phyloP scores from a whole-genome alignment of 2,888 invertebrate species.

The Rhagonycha fulva region DNA sequence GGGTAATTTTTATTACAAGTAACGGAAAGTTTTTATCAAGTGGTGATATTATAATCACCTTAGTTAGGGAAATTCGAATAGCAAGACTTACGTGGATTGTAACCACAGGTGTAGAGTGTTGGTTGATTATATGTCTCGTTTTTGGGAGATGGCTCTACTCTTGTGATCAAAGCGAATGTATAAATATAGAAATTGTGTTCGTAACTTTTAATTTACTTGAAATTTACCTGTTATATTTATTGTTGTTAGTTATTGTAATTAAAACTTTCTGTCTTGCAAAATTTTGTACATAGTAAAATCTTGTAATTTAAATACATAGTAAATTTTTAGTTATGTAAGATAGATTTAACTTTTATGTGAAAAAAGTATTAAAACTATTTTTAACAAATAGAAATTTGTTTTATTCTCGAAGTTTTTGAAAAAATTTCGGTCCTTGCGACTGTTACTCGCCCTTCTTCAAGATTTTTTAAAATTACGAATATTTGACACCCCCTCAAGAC shows the following conservation, averaged over 20 bases:
- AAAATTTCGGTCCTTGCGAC: too few relatives aligned
- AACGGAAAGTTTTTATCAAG: slow-evolving; percentile 30
- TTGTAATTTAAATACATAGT: not conserved
- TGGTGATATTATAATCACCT: slow-evolving; percentile 35
- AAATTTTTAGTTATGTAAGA: not conserved
- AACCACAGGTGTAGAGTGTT: not conserved
- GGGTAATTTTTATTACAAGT: slow-evolving; percentile 31
- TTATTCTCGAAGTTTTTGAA: not conserved
- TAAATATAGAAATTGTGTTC: slow-evolving; percentile 33
- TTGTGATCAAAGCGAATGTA: not conserved
- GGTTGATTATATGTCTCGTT: not conserved
- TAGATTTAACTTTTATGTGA: slow-evolving; percentile 2
- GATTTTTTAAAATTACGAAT: too few relatives aligned
- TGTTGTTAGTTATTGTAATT: slow-evolving; percentile 34
- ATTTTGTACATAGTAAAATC: slow-evolving; percentile 11
- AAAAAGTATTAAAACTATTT: slow-evolving; percentile 4
- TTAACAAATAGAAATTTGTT: not conserved
- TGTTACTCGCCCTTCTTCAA: not conserved
- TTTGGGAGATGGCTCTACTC: not conserved
- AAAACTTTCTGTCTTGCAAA: slow-evolving; percentile 13
- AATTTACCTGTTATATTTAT: slow-evolving; percentile 37
- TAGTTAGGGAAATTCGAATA: slow-evolving; percentile 27
- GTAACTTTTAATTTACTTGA: slow-evolving; percentile 31
- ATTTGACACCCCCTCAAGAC: too few relatives aligned
- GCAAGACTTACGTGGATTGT: slow-evolving; percentile 26